These are phyloP conservation scores for Camelus bactrianus DNA, from an alignment of 2,113 vertebrate species.

Conservation along the genomic window DNA sequence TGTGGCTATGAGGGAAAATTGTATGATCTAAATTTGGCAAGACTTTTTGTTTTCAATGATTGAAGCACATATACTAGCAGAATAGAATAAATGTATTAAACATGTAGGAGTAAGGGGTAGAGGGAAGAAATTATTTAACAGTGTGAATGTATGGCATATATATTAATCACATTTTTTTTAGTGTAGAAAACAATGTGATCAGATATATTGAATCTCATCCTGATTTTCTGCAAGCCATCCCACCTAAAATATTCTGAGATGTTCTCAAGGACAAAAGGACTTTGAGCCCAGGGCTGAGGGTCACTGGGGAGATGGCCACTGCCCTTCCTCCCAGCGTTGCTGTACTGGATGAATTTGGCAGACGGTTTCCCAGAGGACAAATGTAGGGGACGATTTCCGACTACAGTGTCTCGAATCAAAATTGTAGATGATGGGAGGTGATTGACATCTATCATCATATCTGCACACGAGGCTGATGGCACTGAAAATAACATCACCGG, in stretches of 20 bases:
- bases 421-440: slow-evolving; percentile 37
- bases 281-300: background rate
- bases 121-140: background rate
- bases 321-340: background rate
- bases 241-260: background rate
- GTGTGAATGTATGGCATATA: background rate
- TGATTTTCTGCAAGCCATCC: background rate
- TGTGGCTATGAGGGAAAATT: background rate
- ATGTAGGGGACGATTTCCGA: background rate
- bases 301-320: background rate
- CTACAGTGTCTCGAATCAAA: background rate
- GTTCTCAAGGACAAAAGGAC: background rate
- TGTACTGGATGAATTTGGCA: background rate
- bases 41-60: background rate
- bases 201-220: background rate
- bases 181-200: background rate
- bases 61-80: background rate
- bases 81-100: background rate
- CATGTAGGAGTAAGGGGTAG: background rate
- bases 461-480: background rate
- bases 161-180: background rate
- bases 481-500: background rate
- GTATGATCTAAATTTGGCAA: background rate
- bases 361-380: slow-evolving; percentile 44
- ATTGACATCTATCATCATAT: slow-evolving; percentile 61